These are phyloP conservation scores for Battus philenor DNA, from an alignment of 1,140 invertebrate species.

Conservation along the genomic window DNA sequence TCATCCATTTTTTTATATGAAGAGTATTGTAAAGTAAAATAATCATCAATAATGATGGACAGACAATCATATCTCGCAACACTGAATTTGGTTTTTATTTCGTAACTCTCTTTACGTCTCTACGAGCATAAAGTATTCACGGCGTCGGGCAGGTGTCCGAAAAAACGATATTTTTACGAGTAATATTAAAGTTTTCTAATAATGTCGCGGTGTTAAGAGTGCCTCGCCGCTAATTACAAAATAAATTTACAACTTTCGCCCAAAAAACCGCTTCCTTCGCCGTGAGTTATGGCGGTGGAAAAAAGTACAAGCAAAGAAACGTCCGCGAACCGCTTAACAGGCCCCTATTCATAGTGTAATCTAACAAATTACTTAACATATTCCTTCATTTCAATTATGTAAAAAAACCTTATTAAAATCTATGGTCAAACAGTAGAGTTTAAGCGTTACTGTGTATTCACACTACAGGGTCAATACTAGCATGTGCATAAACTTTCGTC, in stretches of 20 bases:
- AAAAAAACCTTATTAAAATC: no score
- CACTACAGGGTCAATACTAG: no score
- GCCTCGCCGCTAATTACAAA: conserved; percentile 41
- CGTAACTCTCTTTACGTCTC: no score
- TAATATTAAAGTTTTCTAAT: conserved; percentile 47
- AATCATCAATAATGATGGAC: no score
- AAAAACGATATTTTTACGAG: conserved; percentile 39
- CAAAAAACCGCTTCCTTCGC: conserved; percentile 30
- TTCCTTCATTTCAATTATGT: no score
- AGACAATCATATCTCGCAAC: no score
- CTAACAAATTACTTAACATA: background rate
- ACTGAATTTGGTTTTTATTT: no score
- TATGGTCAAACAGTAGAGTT: no score
- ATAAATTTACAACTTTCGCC: conserved; percentile 46
- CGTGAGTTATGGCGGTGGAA: conserved; percentile 29
- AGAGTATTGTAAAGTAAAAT: no score
- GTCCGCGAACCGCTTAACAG: conserved; percentile 3
- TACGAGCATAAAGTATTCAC: conserved; percentile 32
- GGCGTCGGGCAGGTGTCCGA: conserved; percentile 30
- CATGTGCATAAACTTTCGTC: no score
- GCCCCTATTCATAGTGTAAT: conserved; percentile 9
- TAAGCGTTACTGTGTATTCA: no score
- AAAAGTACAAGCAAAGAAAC: conserved; percentile 25
- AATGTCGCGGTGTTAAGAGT: conserved; percentile 35
- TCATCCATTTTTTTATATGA: no score